Base-by-base conservation (phyloP, 92 coral and sea anemone species). In the Umimayanthus chanpuru region DNA sequence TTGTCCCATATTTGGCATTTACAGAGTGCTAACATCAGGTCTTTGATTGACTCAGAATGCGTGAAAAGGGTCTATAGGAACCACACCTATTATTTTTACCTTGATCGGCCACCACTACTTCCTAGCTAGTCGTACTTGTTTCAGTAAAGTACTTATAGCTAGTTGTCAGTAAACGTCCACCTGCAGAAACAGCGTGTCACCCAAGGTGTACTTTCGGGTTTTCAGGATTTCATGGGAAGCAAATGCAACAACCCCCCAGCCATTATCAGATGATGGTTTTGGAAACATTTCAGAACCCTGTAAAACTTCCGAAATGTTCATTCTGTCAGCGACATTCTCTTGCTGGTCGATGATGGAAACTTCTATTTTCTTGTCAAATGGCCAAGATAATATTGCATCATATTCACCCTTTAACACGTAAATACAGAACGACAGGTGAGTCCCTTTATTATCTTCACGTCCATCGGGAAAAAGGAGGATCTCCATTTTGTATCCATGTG, bases 361-460 rank as follows among this genome's bases (percentile, higher is more conserved):
- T 15, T 77, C 78, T 55, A 92, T 87, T 76, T 87, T 83, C 86
- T 87, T 88, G 15, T 26, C 15, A 25, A 92, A 92, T 11, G 94
- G 94, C 94, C 94, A 92, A 44, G 92, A 28, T 64, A 92, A 83
- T 80, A 87, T 50, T 16, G 80, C 94, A 41, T 92, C 94, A 67
- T 87, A 90, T 47, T 92, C 89, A 39, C 94, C 92, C 76, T 65
- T 87, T 87, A 86, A 36, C 61, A 92, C 56, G 49, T 44, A 66
- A 4, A 83, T 78, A 70, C 6, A 74, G 0, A 75, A 70, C 9
- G 94, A 89, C 36, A 92, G 21, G 65, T 89, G 81, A 0, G 81
- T 66, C 55, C 87, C 88, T 81, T 81, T 74, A 12, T 70, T 29
- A 1, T 84, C 86, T 21, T 85, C 80, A n/a, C n/a, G n/a, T 1